Conservation (phyloP, 37 sponge, comb jelly and placozoan genomes). For the Petrosia ficiformis region DNA sequence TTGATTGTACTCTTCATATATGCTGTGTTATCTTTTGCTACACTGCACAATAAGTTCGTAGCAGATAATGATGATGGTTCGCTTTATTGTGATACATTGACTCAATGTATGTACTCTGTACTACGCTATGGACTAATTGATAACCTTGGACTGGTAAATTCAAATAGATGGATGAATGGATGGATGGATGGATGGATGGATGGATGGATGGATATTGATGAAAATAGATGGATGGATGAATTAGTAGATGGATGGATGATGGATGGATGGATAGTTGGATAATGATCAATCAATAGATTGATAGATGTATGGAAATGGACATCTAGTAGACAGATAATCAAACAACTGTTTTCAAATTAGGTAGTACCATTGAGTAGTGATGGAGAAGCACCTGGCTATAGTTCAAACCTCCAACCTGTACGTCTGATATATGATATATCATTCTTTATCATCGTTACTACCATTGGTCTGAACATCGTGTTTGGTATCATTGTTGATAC, state of each 20-base stretch:
- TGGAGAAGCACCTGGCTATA: no score
- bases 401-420: not conserved
- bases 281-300: no score
- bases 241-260: no score
- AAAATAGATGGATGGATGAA: no score
- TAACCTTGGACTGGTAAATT: constrained; percentile 30
- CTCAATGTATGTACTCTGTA: constrained; percentile 32
- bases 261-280: no score
- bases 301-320: no score
- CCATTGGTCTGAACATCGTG: constrained; percentile 85
- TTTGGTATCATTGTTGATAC: constrained; percentile 95
- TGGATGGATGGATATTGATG: no score
- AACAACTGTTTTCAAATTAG: no score
- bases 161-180: no score
- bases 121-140: constrained; percentile 44
- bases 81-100: constrained; percentile 31
- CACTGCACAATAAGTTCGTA: constrained; percentile 17
- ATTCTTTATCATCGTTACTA: constrained; percentile 87
- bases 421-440: constrained; percentile 71
- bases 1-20: constrained; percentile 70
- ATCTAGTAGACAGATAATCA: no score
- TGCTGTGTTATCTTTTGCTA: constrained; percentile 48
- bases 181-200: no score
- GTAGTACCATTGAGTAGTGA: no score
- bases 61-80: constrained; percentile 12